Percentiles rank a stretch among this genome's conserved stretches.
Evolutionary conservation across 2,113 vertebrate species (phyloP).

Genomic region (Hiodon alosoides): DNA sequence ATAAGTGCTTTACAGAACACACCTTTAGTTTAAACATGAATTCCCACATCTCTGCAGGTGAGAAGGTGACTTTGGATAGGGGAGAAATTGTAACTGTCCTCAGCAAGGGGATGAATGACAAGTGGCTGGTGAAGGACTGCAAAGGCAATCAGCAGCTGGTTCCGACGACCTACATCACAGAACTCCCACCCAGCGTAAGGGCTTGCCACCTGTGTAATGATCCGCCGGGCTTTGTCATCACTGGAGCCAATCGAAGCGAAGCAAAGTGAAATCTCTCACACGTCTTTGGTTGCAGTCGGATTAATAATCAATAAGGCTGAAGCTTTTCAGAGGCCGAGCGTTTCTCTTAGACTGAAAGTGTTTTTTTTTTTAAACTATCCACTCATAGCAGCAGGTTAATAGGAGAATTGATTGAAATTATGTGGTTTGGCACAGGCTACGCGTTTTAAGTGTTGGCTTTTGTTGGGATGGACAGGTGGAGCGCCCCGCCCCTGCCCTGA

Average conservation of each 20-base stretch:
- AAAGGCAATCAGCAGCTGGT: constrained; percentile 48
- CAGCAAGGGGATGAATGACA: constrained; percentile 27
- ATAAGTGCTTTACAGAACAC: too few species aligned
- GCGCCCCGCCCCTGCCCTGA: constrained; percentile 17
- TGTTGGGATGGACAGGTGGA: constrained; percentile 36
- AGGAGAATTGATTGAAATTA: not conserved
- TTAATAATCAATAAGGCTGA: too few species aligned
- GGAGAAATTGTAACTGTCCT: constrained; percentile 42
- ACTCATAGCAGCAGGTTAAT: not conserved
- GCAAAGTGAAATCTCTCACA: too few species aligned
- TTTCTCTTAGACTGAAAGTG: too few species aligned
- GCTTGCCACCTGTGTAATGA: not conserved
- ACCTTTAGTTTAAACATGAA: too few species aligned
- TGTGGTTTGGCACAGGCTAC: not conserved
- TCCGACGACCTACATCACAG: constrained; percentile 43
- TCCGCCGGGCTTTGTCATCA: too few species aligned
- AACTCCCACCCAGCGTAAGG: constrained; percentile 42
- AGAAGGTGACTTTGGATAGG: constrained; percentile 33
- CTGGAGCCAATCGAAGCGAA: too few species aligned
- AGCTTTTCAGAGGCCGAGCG: too few species aligned
- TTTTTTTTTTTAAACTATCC: too few species aligned
- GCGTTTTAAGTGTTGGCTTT: not conserved
- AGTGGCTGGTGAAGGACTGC: constrained; percentile 42
- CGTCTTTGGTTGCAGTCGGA: too few species aligned
- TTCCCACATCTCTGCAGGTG: not conserved